Percentiles rank a stretch among this genome's conserved stretches.
Conservation (phyloP, 2,113 vertebrate genomes). For the Pelvicachromis taeniatus region DNA sequence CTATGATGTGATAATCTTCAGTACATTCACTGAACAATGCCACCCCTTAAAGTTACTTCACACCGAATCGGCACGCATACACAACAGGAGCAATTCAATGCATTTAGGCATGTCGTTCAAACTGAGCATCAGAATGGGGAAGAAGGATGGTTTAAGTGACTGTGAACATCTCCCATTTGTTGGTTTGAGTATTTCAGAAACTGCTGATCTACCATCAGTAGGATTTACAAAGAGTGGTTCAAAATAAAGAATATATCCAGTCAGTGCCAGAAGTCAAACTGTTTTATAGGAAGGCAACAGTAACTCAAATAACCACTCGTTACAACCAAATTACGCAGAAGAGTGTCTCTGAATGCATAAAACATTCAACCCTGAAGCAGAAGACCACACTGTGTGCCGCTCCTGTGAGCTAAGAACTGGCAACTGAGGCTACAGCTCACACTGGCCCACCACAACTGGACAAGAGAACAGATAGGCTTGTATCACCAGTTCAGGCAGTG, state of each 20-base stretch:
- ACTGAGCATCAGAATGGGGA: background rate
- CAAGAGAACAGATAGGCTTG: background rate
- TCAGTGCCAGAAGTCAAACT: background rate
- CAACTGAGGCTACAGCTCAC: background rate
- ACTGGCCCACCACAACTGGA: background rate
- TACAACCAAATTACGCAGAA: background rate
- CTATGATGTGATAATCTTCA: background rate
- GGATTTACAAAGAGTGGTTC: background rate
- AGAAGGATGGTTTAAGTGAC: background rate
- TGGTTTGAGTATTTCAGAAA: background rate
- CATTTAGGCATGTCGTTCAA: background rate
- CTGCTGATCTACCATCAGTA: background rate
- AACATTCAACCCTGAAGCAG: background rate
- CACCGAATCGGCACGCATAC: background rate
- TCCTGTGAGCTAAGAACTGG: background rate
- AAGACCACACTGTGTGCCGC: background rate
- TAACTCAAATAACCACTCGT: background rate
- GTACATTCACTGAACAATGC: background rate
- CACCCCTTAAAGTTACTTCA: background rate
- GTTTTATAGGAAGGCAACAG: background rate
- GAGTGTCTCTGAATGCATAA: background rate
- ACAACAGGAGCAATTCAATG: background rate
- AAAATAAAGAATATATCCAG: background rate
- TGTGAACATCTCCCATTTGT: background rate
- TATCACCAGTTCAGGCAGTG: background rate